These are phyloP conservation scores for Ia io DNA, from an alignment of 2,113 vertebrate genomes.

Conservation along the genomic window DNA sequence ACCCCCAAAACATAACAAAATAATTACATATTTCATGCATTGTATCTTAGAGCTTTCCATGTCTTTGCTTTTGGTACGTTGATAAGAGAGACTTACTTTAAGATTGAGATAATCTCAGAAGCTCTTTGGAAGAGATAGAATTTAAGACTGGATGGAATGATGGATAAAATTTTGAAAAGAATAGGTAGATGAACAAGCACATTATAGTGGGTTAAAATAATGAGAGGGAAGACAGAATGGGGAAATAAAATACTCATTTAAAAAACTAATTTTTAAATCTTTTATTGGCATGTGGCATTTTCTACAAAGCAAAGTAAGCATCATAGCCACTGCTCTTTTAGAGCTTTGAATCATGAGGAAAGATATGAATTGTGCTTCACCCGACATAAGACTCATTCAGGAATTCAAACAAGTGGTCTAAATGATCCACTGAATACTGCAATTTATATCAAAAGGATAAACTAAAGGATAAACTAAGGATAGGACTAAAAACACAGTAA, in stretches of 20 bases:
- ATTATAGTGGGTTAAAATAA: background rate
- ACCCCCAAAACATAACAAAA: background rate
- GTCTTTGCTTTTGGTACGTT: background rate
- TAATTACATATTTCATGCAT: background rate
- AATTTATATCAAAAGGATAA: background rate
- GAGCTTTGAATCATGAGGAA: background rate
- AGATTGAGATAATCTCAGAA: background rate
- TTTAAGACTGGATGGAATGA: background rate
- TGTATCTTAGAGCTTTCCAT: background rate
- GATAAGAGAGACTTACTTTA: background rate
- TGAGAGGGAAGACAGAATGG: background rate
- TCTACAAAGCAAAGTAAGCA: background rate
- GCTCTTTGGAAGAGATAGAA: background rate
- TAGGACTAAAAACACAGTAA: background rate
- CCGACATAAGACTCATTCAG: background rate
- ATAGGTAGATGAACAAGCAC: background rate
- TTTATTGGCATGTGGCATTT: background rate
- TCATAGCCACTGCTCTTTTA: background rate
- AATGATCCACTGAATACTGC: background rate
- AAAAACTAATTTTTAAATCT: background rate
- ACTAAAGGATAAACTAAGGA: background rate
- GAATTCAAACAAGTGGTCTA: background rate
- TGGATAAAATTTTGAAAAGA: background rate
- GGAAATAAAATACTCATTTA: background rate
- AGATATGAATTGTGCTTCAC: background rate